A percentile compares a stretch with the other conserved stretches of the same genome.
Conservation (phyloP, 2,797 vertebrate genomes). For the Pangasius djambal region DNA sequence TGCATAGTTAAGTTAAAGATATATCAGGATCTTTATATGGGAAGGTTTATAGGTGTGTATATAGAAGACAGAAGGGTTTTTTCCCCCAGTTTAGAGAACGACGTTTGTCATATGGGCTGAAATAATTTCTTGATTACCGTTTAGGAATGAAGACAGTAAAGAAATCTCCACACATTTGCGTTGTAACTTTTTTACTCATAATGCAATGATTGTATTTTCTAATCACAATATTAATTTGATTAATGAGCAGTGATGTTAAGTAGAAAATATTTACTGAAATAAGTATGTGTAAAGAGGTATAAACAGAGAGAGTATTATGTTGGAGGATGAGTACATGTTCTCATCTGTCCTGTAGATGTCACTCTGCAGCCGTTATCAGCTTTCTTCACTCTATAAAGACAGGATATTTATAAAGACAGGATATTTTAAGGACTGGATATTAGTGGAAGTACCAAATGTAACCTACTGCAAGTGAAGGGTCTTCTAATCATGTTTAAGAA, state of each 20-base stretch:
- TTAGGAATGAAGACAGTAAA: neutral
- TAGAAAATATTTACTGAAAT: neutral
- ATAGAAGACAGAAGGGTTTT: too few species aligned
- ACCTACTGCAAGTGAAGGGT: neutral
- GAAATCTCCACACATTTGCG: neutral
- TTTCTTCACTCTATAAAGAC: neutral
- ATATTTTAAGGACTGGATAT: neutral
- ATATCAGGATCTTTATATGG: too few species aligned
- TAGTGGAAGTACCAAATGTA: neutral
- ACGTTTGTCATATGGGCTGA: too few species aligned
- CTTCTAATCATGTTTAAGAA: too few species aligned
- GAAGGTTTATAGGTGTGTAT: too few species aligned
- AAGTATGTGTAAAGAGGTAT: neutral
- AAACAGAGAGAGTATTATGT: neutral
- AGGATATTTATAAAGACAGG: neutral
- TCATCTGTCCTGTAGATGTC: constrained; percentile 68
- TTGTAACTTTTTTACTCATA: neutral
- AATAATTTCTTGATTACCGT: neutral
- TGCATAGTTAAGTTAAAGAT: too few species aligned
- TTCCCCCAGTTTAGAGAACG: too few species aligned
- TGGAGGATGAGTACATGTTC: neutral
- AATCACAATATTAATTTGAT: neutral
- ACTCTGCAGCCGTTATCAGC: constrained; percentile 53
- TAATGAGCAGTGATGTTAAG: too few species aligned
- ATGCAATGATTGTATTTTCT: neutral